phyloP scores from a whole-genome alignment of 2,113 vertebrate species.

The Cyprinodon brontotheroides region DNA sequence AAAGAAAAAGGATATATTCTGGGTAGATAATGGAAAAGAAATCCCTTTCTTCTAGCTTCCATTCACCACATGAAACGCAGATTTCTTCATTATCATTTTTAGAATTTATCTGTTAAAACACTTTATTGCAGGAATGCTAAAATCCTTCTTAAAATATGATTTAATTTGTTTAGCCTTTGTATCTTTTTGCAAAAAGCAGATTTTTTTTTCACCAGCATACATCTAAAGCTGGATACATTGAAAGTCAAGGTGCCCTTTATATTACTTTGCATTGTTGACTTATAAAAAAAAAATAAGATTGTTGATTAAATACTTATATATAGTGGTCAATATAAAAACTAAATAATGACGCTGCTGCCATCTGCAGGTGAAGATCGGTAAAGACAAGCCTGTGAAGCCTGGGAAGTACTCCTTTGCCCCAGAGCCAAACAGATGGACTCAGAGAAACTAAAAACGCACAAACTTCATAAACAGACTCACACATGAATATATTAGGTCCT shows the following conservation, averaged over 20 bases:
- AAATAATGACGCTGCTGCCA: conserved; percentile 50
- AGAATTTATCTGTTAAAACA: too few relatives aligned
- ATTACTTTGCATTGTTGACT: background rate
- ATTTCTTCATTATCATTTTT: too few relatives aligned
- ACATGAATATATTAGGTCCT: background rate
- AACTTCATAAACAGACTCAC: conserved; percentile 19
- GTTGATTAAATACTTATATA: background rate
- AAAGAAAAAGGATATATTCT: too few relatives aligned
- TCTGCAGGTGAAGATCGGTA: conserved; percentile 48
- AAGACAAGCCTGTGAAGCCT: background rate
- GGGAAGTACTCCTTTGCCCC: background rate
- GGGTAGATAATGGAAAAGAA: too few relatives aligned
- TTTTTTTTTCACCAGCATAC: too few relatives aligned
- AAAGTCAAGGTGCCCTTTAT: background rate
- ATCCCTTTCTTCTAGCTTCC: too few relatives aligned
- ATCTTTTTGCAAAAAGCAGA: too few relatives aligned
- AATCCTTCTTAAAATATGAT: too few relatives aligned
- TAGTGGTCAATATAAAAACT: background rate
- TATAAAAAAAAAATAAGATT: background rate
- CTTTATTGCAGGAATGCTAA: too few relatives aligned
- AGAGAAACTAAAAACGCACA: conserved; percentile 2
- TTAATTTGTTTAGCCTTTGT: too few relatives aligned
- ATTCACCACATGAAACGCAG: too few relatives aligned
- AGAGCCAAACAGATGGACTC: conserved; percentile 40
- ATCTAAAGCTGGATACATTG: background rate